Evolutionary conservation across 2,888 invertebrate species (phyloP).

Genomic region (Chrysolina haemoptera): DNA sequence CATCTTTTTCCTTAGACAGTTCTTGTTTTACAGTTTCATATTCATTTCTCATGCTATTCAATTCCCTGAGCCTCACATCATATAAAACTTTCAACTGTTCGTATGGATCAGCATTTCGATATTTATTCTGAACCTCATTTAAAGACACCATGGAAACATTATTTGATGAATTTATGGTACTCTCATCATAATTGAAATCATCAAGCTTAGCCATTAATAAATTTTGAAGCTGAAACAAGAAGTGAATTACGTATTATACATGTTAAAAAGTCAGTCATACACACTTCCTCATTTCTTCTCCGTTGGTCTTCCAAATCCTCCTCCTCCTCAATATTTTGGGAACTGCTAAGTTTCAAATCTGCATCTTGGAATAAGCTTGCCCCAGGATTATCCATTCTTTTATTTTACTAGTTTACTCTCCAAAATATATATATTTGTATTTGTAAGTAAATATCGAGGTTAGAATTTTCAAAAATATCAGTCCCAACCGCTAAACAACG

Average conservation of each 20-base stretch:
- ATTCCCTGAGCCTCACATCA: constrained; percentile 67
- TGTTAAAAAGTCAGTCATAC: neutral
- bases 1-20: constrained; percentile 54
- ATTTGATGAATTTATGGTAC: constrained; percentile 62
- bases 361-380: constrained; percentile 81
- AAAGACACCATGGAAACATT: constrained; percentile 57
- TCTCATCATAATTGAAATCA: constrained; percentile 78
- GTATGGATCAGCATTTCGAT: constrained; percentile 55
- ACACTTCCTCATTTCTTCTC: constrained; percentile 78
- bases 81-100: constrained; percentile 70
- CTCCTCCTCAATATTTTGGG: constrained; percentile 79
- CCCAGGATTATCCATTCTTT: constrained; percentile 70
- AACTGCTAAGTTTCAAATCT: constrained; percentile 77
- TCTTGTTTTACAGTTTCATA: constrained; percentile 54
- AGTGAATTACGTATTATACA: neutral
- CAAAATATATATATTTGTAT: neutral
- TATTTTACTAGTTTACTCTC: neutral
- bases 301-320: constrained; percentile 76
- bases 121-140: constrained; percentile 55
- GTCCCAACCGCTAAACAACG: too few relatives aligned
- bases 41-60: constrained; percentile 56
- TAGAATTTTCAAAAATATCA: neutral
- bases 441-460: neutral
- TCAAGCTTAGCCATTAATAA: constrained; percentile 79
- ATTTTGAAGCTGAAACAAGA: constrained; percentile 74